Evolutionary conservation across 2,113 vertebrate genomes (phyloP), one percentile per base, ranked within the genome.

Genomic region (Puma concolor): DNA sequence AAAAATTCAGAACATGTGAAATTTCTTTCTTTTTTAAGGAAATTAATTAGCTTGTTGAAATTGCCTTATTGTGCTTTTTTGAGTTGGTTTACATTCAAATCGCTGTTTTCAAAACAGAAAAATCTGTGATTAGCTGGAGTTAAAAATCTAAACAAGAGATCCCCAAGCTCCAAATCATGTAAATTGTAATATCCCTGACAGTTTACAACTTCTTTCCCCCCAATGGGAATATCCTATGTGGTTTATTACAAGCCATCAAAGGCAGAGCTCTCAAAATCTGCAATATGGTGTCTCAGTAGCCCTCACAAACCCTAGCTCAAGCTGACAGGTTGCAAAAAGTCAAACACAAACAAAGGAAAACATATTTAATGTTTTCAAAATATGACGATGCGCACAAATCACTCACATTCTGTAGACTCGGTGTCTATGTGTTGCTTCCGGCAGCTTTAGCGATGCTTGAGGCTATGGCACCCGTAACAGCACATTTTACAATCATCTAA

Each of bases 131-230:
- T 97, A 95, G 82, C 80, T 88, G 36, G 50, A 96, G 92, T 95
- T 95, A 88, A 97, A 97, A 96, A 69, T 97, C 81, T 96, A 91
- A 97, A 95, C 64, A 95, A 98, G 96, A 97, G 57, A 97, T 97
- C 48, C 38, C 69, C 64, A 93, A 95, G 95, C 90, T 97, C 71
- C 97, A 98, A 98, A 97, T 98, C 95, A 98, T 97, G 92, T 94
- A 96, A 94, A 98, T 88, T 94, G 74, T 90, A 95, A 98, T 95
- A 90, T 96, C 94, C 29, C 16, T 97, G 97, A 96, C 95, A 96
- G 86, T 89, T 95, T 98, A 94, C 92, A 97, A 94, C 91, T 96
- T 87, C 57, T 97, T 98, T 38, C 31, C 44, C 41, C 15, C 44
- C 93, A n/a, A 0, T 81, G 90, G 94, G 93, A 98, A 96, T 94